Percentiles rank a stretch among this genome's conserved stretches.
phyloP scores from a whole-genome alignment of 2,113 vertebrate genomes.

The Oplegnathus fasciatus region DNA sequence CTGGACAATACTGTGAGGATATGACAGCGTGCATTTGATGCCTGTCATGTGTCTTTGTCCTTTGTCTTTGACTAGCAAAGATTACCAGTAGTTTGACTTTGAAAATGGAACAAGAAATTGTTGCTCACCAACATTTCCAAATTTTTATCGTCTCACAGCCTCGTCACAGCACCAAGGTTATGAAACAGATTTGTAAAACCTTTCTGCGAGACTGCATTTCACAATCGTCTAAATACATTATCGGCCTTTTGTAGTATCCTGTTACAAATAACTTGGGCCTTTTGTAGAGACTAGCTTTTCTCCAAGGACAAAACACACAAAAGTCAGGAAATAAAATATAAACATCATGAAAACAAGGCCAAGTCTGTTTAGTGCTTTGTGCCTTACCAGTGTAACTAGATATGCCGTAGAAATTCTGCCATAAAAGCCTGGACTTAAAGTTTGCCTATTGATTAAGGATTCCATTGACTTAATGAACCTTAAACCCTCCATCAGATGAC shows the following conservation, averaged over 20 bases:
- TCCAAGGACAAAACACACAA: slow-evolving; percentile 37
- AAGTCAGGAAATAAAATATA: slow-evolving; percentile 39
- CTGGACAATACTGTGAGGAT: slow-evolving; percentile 19
- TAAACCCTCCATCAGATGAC: slow-evolving; percentile 89
- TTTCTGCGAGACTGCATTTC: slow-evolving; percentile 2
- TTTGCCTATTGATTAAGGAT: slow-evolving; percentile 96
- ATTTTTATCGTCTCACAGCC: slow-evolving; percentile 9
- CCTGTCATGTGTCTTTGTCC: slow-evolving; percentile 21
- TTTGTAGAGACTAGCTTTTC: slow-evolving; percentile 31
- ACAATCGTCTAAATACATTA: slow-evolving; percentile 14
- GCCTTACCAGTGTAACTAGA: slow-evolving; percentile 55
- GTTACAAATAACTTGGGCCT: slow-evolving; percentile 40
- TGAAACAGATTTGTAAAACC: slow-evolving; percentile 36
- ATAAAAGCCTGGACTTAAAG: slow-evolving; percentile 87
- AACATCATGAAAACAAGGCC: slow-evolving; percentile 43
- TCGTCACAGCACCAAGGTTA: slow-evolving; percentile 33
- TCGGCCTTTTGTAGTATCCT: slow-evolving; percentile 8
- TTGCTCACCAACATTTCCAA: background rate
- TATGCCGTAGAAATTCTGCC: slow-evolving; percentile 57
- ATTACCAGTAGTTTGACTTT: slow-evolving; percentile 41
- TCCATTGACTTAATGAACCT: slow-evolving; percentile 97
- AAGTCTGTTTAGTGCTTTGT: slow-evolving; percentile 31
- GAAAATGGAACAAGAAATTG: slow-evolving; percentile 17
- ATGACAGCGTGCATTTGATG: slow-evolving; percentile 23
- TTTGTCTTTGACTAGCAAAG: slow-evolving; percentile 41